Base-by-base conservation (phyloP, 1,140 invertebrate genomes). In the Laodelphax striatellus region DNA sequence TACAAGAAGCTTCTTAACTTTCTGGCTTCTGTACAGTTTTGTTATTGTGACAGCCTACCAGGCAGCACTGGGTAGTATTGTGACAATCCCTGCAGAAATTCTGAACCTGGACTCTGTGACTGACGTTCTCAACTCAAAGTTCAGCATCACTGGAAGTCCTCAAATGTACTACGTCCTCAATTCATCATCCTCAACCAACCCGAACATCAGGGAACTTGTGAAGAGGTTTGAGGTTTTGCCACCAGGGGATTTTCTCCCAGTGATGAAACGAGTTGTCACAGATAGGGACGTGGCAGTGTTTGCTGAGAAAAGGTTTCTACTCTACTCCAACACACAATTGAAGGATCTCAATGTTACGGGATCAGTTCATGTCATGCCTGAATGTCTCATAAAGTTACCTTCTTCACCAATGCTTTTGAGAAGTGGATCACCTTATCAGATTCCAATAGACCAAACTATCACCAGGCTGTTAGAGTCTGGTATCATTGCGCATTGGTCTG, bases 161-260 rank as follows among this genome's bases (percentile, higher is more conserved):
- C 63, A 68, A 38, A 68, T 69, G 67, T 69, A 62, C 52, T 62
- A 66, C 52, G 43, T 69, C 3, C 58, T 69, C 14, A 66, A 65
- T 19, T 62, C 64, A 3, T 69, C 68, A 10, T 60, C 61, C 1
- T 62, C 60, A n/a, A 63, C 60, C 1, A 66, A 64, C 22, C 19
- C 53, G 16, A 61, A 61, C n/a, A 60, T 68, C 16, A 57, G 58
- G 44, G 28, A 52, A 28, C 50, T 68, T 3, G 46, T 69, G 6
- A 58, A 66, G 10, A 55, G 64, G 11, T 69, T 63, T 22, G 59
- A 64, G 8, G 68, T 68, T 43, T 16, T 67, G 31, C 62, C 62
- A 2, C 68, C 68, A 2, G 64, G 59, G 10, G 60, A 62, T 5
- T 65, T 68, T 22, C 31, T 50, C 1, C 57, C 64, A 2, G 55